phyloP scores from a whole-genome alignment of 2,113 vertebrate genomes.

The Hippocampus barbouri region DNA sequence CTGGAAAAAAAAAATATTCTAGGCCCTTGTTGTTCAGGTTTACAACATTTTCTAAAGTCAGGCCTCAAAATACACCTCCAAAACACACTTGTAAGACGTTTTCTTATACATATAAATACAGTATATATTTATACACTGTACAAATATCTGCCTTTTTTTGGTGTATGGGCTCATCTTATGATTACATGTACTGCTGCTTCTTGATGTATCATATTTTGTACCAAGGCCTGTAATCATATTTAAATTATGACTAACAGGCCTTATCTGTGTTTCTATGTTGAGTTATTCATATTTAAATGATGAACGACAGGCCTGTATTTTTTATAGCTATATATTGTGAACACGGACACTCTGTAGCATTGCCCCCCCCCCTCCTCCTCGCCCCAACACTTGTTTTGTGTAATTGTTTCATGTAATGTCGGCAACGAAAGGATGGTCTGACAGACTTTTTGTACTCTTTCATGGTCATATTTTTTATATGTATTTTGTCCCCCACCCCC shows the following conservation, averaged over 20 bases:
- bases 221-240: conserved; percentile 72
- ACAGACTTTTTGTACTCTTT: conserved; percentile 1
- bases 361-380: not conserved
- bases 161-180: conserved; percentile 29
- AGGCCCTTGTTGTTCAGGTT: conserved; percentile 32
- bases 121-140: conserved; percentile 61
- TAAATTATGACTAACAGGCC: conserved; percentile 74
- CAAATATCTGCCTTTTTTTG: conserved; percentile 51
- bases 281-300: conserved; percentile 75
- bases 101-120: conserved; percentile 57
- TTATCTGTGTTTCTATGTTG: conserved; percentile 63
- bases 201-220: conserved; percentile 61
- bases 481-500: not conserved
- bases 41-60: conserved; percentile 50
- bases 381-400: conserved; percentile 15
- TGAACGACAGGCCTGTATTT: conserved; percentile 72
- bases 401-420: conserved; percentile 39
- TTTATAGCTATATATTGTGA: conserved; percentile 32
- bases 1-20: not conserved
- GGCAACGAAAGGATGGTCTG: conserved; percentile 2
- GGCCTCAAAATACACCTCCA: conserved; percentile 36
- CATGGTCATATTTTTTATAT: not conserved
- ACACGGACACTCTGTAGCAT: conserved; percentile 38
- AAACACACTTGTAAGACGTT: conserved; percentile 41
- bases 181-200: conserved; percentile 56